Base-by-base conservation (phyloP, 1,140 invertebrate species). In the Euura saliciscinereae region DNA sequence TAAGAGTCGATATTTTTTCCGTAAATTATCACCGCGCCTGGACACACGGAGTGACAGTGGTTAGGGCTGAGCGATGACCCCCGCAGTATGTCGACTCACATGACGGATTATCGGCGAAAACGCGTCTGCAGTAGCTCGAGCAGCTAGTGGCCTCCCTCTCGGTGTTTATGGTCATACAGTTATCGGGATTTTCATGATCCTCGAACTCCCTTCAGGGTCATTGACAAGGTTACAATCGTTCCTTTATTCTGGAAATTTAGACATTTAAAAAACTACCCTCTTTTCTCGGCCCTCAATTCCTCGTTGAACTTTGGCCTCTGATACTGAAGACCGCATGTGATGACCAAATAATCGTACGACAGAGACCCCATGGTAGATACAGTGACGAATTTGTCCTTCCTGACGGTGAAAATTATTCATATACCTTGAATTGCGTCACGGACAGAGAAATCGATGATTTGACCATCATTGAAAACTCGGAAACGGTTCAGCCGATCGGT, bases 291-390 rank as follows among this genome's bases (percentile, higher is more conserved):
- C 74, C 46, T 65, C 44, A 44, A 51, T 64, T 87, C 74, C 71
- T 82, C 78, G 70, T 82, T 73, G 75, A 88, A 87, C 10, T 85
- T 82, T 0, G 91, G 90, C 76, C 84, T 88, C 73, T 89, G 87
- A 76, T 90, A 92, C 76, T 92, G 90, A 44, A 89, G 79, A 0
- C 91, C 92, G 74, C 89, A 89, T 3, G 90, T 88, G 44, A 93
- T 74, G 5, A 92, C 84, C 7, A 93, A 79, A 74, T 91, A 88
- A 78, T 93, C 91, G 75, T 93, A 93, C 42, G 82, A 83, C 51
- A 92, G 80, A 2, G 86, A 80, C 3, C 85, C 86, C 43, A 87
- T 86, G 6, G 87, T 83, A 78, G 88, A 88, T 2, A 93, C 80
- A 4, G 86, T 78, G 2, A 93, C 86, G 65, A 86, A 87, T 78